These are phyloP conservation scores for Silurus meridionalis DNA, from an alignment of 2,113 vertebrate species.

Conservation along the genomic window DNA sequence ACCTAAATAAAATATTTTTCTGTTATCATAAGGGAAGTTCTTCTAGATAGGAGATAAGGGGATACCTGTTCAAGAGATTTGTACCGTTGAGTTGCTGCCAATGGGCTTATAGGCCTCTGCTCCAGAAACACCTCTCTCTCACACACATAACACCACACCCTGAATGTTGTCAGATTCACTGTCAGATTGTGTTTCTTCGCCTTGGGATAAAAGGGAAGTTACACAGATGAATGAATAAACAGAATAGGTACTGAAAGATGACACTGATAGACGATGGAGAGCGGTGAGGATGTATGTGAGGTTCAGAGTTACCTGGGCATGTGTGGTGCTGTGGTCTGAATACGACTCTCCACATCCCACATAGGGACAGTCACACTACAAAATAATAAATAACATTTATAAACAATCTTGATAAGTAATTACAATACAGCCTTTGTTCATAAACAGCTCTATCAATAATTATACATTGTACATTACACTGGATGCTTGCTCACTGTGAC, in stretches of 20 bases:
- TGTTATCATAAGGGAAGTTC: neutral
- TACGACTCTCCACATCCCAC: constrained; percentile 95
- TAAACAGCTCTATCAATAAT: neutral
- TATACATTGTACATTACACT: too few species aligned
- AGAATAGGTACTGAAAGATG: neutral
- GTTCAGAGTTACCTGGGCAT: constrained; percentile 84
- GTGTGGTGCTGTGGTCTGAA: constrained; percentile 94
- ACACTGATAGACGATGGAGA: neutral
- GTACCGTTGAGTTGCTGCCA: constrained; percentile 60
- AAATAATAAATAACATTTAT: neutral
- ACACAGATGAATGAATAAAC: neutral
- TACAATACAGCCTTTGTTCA: neutral
- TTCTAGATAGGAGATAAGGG: neutral
- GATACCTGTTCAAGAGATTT: constrained; percentile 78
- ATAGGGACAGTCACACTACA: constrained; percentile 85
- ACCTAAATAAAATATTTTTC: neutral
- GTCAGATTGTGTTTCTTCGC: constrained; percentile 92
- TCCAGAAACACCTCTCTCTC: constrained; percentile 95
- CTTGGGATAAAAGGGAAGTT: constrained; percentile 60
- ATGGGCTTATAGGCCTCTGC: constrained; percentile 69
- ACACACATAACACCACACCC: constrained; percentile 95
- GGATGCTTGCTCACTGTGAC: too few species aligned
- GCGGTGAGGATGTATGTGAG: neutral
- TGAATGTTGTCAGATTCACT: constrained; percentile 93
- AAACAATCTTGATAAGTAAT: neutral